phyloP scores from a whole-genome alignment of 2,113 vertebrate genomes.

The Agelaius phoeniceus region DNA sequence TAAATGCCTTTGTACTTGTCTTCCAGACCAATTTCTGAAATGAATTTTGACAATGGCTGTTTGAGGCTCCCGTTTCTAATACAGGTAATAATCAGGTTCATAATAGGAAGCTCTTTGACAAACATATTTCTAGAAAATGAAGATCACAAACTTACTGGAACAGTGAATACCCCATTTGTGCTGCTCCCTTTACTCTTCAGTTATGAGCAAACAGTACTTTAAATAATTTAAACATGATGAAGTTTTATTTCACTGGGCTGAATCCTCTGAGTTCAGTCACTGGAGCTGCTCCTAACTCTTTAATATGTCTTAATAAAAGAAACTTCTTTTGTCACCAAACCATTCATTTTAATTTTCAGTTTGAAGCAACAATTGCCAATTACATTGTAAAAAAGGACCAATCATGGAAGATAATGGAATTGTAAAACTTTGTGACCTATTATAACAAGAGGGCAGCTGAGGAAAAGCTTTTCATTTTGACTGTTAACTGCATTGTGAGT shows the following conservation, averaged over 20 bases:
- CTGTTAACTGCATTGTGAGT: neutral
- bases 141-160: neutral
- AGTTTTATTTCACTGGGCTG: neutral
- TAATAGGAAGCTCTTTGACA: neutral
- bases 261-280: neutral
- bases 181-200: neutral
- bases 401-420: neutral
- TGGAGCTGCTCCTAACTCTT: neutral
- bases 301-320: neutral
- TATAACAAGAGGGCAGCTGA: neutral
- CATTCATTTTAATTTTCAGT: neutral
- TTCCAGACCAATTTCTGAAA: constrained; percentile 8
- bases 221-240: neutral
- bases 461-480: neutral
- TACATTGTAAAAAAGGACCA: neutral
- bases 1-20: neutral
- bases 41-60: neutral
- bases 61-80: neutral
- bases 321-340: neutral
- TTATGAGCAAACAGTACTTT: neutral
- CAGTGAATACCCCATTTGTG: neutral
- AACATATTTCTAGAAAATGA: neutral
- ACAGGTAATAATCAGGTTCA: neutral
- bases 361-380: neutral
- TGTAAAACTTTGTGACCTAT: neutral